Evolutionary conservation across 2,888 invertebrate genomes (phyloP), one percentile per base, ranked within the genome.

Genomic region (Standfussiana lucernea): DNA sequence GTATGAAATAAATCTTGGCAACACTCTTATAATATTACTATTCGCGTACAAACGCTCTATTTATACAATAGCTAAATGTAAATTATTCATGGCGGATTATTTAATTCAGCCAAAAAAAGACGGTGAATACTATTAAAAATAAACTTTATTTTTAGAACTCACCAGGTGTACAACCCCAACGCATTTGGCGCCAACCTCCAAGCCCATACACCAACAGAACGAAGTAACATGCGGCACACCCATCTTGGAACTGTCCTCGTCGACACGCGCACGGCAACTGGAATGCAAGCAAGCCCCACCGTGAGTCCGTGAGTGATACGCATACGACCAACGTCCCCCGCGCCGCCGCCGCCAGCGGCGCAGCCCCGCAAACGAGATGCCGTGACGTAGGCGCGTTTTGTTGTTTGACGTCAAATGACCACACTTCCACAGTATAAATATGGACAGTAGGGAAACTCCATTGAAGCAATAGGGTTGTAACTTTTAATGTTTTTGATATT

Each of bases 171-270:
- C 2, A 76, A 90, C 85, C 1, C 92, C 95, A 56, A 96, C 90
- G 81, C 92, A 72, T 84, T 91, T 94, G 76, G 95, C 82, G 42
- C 96, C 96, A 18, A 91, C 80, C 88, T 96, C 95, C 37, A 96
- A 92, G 1, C 95, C 95, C 90, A 96, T 90, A 89, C 96, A 96
- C 89, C 95, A 96, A 88, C 95, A 95, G 91, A 95, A 96, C 24
- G 94, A 93, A 3, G 95, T 95, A 47, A 96, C 89, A 87, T 95
- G 94, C 13, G 96, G 95, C 47, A 95, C 76, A 32, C 93, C 94
- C 96, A 96, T 96, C 72, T 80, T 89, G 47, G 35, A 40, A 32
- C 32, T 77, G 56, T 75, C 69, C 62, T 80, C 80, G 42, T 82
- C 80, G 15, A 75, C 76, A 47, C 77, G 72, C 35, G 82, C 79